Evolutionary conservation across 2,888 invertebrate genomes (phyloP).

Genomic region (Amiota communis): DNA sequence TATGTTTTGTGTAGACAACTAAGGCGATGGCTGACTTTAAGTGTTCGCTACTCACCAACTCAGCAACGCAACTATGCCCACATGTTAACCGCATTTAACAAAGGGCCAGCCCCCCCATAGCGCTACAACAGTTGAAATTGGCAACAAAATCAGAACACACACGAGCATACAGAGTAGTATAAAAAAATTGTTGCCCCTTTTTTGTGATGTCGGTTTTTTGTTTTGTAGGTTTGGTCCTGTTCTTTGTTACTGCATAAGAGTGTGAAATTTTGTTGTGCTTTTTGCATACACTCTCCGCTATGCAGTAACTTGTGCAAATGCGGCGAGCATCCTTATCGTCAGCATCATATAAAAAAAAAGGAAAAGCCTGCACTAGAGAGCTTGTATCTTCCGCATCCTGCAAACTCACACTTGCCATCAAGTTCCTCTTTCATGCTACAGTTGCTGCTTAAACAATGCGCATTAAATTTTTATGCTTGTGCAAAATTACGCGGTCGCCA

Average conservation of each 20-base stretch:
- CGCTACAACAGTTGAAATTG: too few species aligned
- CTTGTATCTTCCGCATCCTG: neutral
- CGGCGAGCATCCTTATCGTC: neutral
- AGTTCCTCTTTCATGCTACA: neutral
- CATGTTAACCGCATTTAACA: too few species aligned
- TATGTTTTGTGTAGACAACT: too few species aligned
- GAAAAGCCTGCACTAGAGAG: too few species aligned
- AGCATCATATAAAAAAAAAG: too few species aligned
- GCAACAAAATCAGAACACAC: too few species aligned
- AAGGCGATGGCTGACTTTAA: too few species aligned
- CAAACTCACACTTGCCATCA: neutral
- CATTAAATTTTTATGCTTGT: constrained; percentile 12
- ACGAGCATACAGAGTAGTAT: too few species aligned
- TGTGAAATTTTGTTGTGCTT: constrained; percentile 36
- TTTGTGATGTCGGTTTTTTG: neutral
- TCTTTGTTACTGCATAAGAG: constrained; percentile 20
- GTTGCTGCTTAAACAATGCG: constrained; percentile 6
- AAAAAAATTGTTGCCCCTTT: neutral
- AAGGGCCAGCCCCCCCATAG: too few species aligned
- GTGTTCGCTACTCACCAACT: too few species aligned
- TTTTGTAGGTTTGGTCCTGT: neutral
- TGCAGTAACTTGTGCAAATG: constrained; percentile 12
- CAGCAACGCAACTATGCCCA: too few species aligned
- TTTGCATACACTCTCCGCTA: constrained; percentile 5
- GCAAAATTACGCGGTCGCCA: constrained; percentile 7